Evolutionary conservation across 2,888 invertebrate species (phyloP), one percentile per base, ranked within the genome.

Genomic region (Exocentrus adspersus): DNA sequence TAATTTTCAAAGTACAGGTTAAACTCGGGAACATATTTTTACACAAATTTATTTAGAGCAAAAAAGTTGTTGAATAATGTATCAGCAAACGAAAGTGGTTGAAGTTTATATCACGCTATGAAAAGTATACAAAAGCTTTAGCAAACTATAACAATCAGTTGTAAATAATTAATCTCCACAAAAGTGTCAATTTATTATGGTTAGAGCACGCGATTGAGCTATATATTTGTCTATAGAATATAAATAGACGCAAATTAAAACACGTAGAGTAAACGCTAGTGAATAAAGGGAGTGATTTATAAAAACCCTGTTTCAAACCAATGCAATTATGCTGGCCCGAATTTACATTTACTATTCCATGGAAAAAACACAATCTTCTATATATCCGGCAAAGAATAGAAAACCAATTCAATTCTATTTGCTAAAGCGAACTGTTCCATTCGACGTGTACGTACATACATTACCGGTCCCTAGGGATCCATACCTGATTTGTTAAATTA

Each of bases 371-470:
- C 28, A 30, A 32, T 56, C 45, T 56, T 50, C 42, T 20, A 42
- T 50, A 14, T 28, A 14, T 28, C 14, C 42, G 43, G 58, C 64
- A 64, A 60, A 65, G 68, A 65, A 68, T 65, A 65, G 64, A 60
- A 68, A 68, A 68, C 58, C 68, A 64, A 66, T 68, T 66, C 58
- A 42, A 53, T 62, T 64, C 66, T 64, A 66, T 68, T 66, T 66
- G 59, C 64, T 48, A 63, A 65, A 68, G 69, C 68, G 69, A 68
- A 69, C 72, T 62, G 66, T 60, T 62, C 64, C 65, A 48, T 65
- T 62, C 61, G 53, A 62, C 57, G 45, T 19, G 12, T 30, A 19
- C 28, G 20, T 32, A 20, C 12, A 12, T n/a, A 12, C 24, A 5
- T 24, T 5, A n/a, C n/a, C n/a, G n/a, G n/a, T n/a, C n/a, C n/a